Percentiles rank a stretch among this genome's conserved stretches.
Conservation (phyloP, 2,888 invertebrate species). For the Oscheius sp. region DNA sequence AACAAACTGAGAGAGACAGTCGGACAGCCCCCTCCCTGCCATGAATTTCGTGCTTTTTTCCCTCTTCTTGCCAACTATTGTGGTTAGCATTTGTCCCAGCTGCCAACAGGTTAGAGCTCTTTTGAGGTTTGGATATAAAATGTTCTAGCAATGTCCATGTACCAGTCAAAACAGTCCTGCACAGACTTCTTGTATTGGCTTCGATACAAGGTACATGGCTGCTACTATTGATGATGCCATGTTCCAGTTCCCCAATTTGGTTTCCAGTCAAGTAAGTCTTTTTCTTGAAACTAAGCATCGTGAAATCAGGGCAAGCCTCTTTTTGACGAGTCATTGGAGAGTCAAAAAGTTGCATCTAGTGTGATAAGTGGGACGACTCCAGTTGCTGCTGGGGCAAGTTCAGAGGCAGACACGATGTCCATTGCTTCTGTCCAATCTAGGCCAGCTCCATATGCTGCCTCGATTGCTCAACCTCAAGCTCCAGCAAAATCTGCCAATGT, state of each 20-base stretch:
- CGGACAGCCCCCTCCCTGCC: not conserved
- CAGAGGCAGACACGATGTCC: not conserved
- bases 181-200: slow-evolving; percentile 44
- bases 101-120: slow-evolving; percentile 17
- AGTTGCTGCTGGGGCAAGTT: not conserved
- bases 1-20: slow-evolving; percentile 3
- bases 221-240: slow-evolving; percentile 54
- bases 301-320: slow-evolving; percentile 17
- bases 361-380: not conserved
- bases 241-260: slow-evolving; percentile 55
- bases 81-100: slow-evolving; percentile 7
- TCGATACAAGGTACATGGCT: slow-evolving; percentile 51
- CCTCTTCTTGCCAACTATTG: slow-evolving; percentile 9
- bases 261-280: slow-evolving; percentile 16
- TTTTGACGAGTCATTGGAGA: slow-evolving; percentile 12
- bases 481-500: slow-evolving; percentile 26
- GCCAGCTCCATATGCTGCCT: not conserved
- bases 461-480: not conserved
- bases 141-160: slow-evolving; percentile 25
- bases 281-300: not conserved
- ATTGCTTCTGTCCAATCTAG: not conserved
- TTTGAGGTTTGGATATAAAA: not conserved
- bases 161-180: not conserved
- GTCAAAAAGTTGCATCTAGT: not conserved
- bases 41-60: not conserved